phyloP scores from a whole-genome alignment of 2,797 vertebrate species.

The Acomys russatus region DNA sequence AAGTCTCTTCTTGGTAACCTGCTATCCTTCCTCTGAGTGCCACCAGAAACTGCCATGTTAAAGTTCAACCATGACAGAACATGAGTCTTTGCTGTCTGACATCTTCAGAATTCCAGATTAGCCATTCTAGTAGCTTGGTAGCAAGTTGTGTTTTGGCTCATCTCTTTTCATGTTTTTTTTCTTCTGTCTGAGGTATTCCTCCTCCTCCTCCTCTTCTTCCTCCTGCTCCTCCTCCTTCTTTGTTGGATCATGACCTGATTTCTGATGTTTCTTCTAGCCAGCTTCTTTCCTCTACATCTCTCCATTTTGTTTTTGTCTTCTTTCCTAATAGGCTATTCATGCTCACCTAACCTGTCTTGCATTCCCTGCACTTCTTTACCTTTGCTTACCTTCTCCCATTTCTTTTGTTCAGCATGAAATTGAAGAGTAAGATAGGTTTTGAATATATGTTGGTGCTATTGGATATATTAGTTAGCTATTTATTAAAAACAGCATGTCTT shows the following conservation, averaged over 20 bases:
- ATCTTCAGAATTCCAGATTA: neutral
- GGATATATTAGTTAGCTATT: constrained; percentile 39
- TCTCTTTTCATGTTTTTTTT: neutral
- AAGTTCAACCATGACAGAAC: neutral
- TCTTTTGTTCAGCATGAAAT: neutral
- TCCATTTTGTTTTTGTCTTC: neutral
- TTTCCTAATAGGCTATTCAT: neutral
- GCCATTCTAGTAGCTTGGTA: neutral
- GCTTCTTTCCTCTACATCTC: neutral
- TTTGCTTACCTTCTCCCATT: neutral
- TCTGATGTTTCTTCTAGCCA: neutral
- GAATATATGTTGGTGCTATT: neutral
- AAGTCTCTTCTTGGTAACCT: no score
- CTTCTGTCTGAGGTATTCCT: neutral
- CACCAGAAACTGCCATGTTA: neutral
- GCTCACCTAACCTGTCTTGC: neutral
- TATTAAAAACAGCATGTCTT: constrained; percentile 57
- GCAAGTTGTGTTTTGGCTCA: neutral
- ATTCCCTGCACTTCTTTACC: neutral
- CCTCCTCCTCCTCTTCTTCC: neutral
- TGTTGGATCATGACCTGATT: neutral
- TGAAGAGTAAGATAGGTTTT: constrained; percentile 41
- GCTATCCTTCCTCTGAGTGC: no score
- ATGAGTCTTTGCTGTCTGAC: neutral
- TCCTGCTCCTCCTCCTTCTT: neutral